Base-by-base conservation (phyloP, 2,888 invertebrate genomes). In the Drosophila melanosoma region DNA sequence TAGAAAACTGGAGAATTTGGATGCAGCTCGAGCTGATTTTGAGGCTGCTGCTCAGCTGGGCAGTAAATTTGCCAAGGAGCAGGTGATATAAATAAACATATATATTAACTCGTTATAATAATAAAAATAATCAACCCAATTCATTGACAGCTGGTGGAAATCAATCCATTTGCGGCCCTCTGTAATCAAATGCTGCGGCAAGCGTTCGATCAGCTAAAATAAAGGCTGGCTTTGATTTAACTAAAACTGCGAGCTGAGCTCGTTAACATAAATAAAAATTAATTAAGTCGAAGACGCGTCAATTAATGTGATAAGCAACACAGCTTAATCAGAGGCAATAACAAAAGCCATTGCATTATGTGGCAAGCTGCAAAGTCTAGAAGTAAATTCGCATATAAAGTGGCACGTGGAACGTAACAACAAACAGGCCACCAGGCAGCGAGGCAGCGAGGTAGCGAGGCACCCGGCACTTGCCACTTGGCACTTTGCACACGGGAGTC, bases 131-230 rank as follows among this genome's bases (percentile, higher is more conserved):
- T 26, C 12, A 17, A 42, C 1, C 20, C 12, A 33, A 23, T 45
- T 38, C 15, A 23, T 45, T 79, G 83, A 1, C 72, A 97, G 95
- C 94, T 98, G 60, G 96, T 98, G 5, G 96, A 97, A 90, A 92
- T 98, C 91, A 99, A 99, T 93, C 98, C 99, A 0, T 99, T 98
- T 92, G 98, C 99, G 5, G 98, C 98, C 0, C 95, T 99, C 61
- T 99, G 99, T 93, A 99, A 99, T 93, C 96, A 98, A 93, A 98
- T 99, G 98, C 94, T 98, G 66, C 94, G 95, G 61, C 96, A 97
- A 93, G 96, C 97, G 51, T 95, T 97, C 94, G 94, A 94, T 52
- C 93, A 93, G 79, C 92, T 91, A 85, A 94, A 63, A 92, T 94
- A 38, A 71, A 35, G 38, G 20, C 4, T 7, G 23, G 54, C 82